phyloP scores from a whole-genome alignment of 2,113 vertebrate species.

The Myxocyprinus asiaticus region DNA sequence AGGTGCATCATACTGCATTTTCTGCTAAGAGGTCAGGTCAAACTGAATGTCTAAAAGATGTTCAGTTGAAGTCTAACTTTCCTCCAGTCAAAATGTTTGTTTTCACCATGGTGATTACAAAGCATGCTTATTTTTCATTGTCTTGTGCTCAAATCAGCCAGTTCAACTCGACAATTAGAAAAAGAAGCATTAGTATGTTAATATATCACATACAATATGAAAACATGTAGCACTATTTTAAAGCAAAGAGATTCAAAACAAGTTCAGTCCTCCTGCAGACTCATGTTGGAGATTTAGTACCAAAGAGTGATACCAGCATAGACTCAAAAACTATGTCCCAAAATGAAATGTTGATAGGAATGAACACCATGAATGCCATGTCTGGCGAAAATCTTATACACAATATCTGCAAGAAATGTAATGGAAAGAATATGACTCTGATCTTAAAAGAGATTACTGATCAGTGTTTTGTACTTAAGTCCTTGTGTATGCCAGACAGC shows the following conservation, averaged over 20 bases:
- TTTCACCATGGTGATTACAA: background rate
- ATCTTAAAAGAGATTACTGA: background rate
- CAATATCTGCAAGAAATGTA: slow-evolving; percentile 22
- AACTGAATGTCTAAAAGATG: background rate
- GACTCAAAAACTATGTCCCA: slow-evolving; percentile 13
- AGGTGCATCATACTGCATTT: background rate
- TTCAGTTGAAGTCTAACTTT: no score
- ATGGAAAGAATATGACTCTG: slow-evolving; percentile 10
- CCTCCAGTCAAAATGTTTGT: background rate
- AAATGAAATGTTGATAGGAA: slow-evolving; percentile 30
- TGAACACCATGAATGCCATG: slow-evolving; percentile 10
- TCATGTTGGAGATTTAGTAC: slow-evolving; percentile 26
- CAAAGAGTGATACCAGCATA: slow-evolving; percentile 24
- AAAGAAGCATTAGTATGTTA: background rate
- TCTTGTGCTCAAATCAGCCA: background rate
- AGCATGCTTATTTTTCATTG: background rate
- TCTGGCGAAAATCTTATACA: slow-evolving; percentile 10
- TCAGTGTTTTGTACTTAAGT: slow-evolving; percentile 30
- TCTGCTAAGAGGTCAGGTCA: background rate
- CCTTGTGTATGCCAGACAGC: slow-evolving; percentile 20
- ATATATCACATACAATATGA: background rate
- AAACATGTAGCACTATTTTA: no score
- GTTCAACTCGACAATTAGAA: background rate
- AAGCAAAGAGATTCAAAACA: slow-evolving; percentile 14
- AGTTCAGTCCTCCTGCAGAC: slow-evolving; percentile 10